Percentiles rank a stretch among this genome's conserved stretches.
These are phyloP conservation scores for Prenolepis imparis DNA, from an alignment of 2,888 invertebrate species.

Conservation along the genomic window DNA sequence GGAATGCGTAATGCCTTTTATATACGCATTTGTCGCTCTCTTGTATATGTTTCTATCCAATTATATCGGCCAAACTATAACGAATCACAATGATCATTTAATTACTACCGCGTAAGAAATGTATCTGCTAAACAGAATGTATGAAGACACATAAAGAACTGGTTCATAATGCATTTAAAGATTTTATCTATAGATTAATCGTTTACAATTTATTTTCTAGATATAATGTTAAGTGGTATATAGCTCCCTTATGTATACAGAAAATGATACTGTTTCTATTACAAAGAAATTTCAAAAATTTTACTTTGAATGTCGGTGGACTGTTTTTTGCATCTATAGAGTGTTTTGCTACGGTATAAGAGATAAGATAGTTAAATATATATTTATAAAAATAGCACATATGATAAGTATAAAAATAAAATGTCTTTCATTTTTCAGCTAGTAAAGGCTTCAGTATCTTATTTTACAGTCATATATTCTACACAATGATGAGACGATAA, in stretches of 20 bases:
- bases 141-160: too few species aligned
- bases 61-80: neutral
- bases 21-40: neutral
- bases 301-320: neutral
- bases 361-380: too few species aligned
- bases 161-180: too few species aligned
- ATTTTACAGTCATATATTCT: neutral
- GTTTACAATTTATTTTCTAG: neutral
- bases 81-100: slow-evolving; percentile 24
- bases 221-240: neutral
- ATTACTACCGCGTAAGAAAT: slow-evolving; percentile 21
- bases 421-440: neutral
- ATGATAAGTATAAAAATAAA: too few species aligned
- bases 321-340: neutral
- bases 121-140: neutral
- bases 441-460: neutral
- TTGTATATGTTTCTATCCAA: slow-evolving; percentile 12
- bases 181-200: too few species aligned
- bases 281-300: neutral
- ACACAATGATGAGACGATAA: neutral
- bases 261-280: slow-evolving; percentile 4
- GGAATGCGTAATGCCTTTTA: neutral
- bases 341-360: neutral
- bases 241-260: neutral
- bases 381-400: too few species aligned